Evolutionary conservation across 2,888 invertebrate species (phyloP), one percentile per base, ranked within the genome.

Genomic region (Dastarcus helophoroides): DNA sequence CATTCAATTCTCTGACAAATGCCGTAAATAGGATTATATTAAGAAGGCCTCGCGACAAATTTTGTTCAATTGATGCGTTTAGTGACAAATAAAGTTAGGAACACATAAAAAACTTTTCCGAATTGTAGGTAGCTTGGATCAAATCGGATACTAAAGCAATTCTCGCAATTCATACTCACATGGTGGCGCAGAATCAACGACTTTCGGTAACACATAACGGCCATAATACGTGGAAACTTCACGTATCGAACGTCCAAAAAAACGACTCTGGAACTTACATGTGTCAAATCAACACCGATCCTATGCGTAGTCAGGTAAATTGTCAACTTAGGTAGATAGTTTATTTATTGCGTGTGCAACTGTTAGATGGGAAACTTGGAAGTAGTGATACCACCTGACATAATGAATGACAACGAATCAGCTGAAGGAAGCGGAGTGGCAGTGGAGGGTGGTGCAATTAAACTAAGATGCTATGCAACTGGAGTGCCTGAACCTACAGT

Each of bases 281-380:
- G 88, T 90, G 89, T 63, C 90, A 90, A 65, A 80, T 89, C 52
- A 89, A 89, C 64, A 89, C 88, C 35, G 84, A 85, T 57, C 89
- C 88, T 34, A 86, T 88, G 85, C 75, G 79, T 50, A 83, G 80
- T 61, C 82, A 83, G 77, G 86, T 86, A 64, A 65, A 69, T 58
- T 36, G 26, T 13, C n/a, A n/a, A n/a, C n/a, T n/a, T n/a, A n/a
- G 8, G 7, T 19, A 19, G 19, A 7, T 8, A 19, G 7, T 19
- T 19, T 19, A 19, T 7, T 8, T 19, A 19, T 29, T 11, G 15
- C 17, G 9, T 31, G 8, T 17, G 8, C 12, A 5, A 26, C 8
- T 56, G 54, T 17, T 63, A 89, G 88, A 85, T 83, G 69, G 90
- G 88, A 38, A 73, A 78, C 53, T 69, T 90, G 52, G 79, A 84